Conservation (phyloP, 2,888 invertebrate genomes). For the Oscheius onirici region DNA sequence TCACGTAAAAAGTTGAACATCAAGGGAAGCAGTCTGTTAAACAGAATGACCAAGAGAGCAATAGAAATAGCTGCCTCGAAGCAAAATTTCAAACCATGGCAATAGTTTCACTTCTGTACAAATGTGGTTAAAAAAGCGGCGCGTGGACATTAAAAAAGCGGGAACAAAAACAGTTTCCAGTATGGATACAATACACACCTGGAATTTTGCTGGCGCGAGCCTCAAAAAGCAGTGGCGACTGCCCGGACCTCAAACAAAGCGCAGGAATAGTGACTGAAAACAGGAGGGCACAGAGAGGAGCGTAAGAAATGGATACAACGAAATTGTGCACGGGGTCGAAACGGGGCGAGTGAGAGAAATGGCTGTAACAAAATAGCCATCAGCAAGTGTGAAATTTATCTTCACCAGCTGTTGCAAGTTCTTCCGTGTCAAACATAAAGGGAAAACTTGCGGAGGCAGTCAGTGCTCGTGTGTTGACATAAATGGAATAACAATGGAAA, state of each 20-base stretch:
- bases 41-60: conserved; percentile 3
- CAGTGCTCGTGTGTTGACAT: conserved; percentile 21
- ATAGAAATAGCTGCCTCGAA: background rate
- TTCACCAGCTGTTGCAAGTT: conserved; percentile 17
- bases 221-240: conserved; percentile 29
- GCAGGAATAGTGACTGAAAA: background rate
- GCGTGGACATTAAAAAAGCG: background rate
- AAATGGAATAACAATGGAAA: conserved; percentile 24
- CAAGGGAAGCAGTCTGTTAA: too few species aligned
- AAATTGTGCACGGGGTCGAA: background rate
- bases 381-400: conserved; percentile 24
- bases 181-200: conserved; percentile 15
- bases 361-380: conserved; percentile 23
- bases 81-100: background rate
- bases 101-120: background rate
- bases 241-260: conserved; percentile 28
- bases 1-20: background rate
- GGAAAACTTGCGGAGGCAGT: background rate
- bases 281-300: conserved; percentile 13
- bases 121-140: background rate
- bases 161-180: conserved; percentile 1
- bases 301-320: background rate
- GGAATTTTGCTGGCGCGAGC: conserved; percentile 10
- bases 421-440: background rate
- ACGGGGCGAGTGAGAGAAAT: conserved; percentile 13